A percentile compares a stretch with the other conserved stretches of the same genome.
Evolutionary conservation across 2,888 invertebrate species (phyloP).

Genomic region (Zygaena filipendulae): DNA sequence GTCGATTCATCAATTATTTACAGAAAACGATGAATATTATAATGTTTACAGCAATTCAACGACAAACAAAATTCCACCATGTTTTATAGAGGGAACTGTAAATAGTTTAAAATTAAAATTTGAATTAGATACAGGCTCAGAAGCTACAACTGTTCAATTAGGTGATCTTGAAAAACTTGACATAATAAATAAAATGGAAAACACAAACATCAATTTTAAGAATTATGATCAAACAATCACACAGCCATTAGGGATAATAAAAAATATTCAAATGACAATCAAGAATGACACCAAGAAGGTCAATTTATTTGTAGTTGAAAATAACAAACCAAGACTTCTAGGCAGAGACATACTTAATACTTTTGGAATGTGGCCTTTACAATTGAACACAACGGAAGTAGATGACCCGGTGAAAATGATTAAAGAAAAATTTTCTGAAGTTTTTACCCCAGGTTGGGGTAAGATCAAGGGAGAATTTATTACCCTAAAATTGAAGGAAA

Average conservation of each 20-base stretch:
- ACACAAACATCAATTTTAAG: neutral
- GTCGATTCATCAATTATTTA: neutral
- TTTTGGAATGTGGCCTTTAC: too few relatives aligned
- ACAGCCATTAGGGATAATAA: neutral
- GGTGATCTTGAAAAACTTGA: neutral
- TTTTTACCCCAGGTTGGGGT: constrained; percentile 13
- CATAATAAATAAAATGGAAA: neutral
- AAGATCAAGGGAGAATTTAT: constrained; percentile 9
- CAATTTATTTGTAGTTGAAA: neutral
- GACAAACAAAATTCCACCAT: neutral
- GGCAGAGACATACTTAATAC: neutral
- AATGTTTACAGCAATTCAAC: neutral
- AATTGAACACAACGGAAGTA: neutral
- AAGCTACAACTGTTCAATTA: neutral
- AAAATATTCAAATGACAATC: neutral
- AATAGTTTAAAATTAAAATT: neutral
- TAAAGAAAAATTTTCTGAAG: constrained; percentile 8
- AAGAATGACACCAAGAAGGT: neutral
- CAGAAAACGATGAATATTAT: neutral
- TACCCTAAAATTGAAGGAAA: constrained; percentile 3
- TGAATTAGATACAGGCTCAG: neutral
- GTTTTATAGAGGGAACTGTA: too few relatives aligned
- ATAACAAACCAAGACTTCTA: neutral
- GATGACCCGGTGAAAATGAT: neutral
- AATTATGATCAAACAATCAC: neutral